These are phyloP conservation scores for Erithacus rubecula DNA, from an alignment of 2,797 vertebrate genomes.

Conservation along the genomic window DNA sequence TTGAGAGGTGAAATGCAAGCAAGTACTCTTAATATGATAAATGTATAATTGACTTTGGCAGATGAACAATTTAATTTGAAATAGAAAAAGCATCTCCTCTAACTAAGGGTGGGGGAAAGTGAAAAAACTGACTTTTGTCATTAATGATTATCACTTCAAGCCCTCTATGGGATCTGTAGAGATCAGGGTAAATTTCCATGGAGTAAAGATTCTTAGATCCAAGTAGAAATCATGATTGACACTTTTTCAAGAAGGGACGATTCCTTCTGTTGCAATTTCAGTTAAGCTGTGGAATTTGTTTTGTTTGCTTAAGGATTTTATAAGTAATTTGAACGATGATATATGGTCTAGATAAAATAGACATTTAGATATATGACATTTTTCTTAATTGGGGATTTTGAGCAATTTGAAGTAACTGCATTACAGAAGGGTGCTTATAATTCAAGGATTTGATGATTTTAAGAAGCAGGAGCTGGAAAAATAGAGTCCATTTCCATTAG, in stretches of 20 bases:
- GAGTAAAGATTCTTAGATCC: not conserved
- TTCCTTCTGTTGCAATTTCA: not conserved
- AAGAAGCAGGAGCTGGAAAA: not conserved
- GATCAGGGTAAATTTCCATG: not conserved
- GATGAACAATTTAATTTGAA: not conserved
- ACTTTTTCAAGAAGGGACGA: not conserved
- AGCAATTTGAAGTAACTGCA: not conserved
- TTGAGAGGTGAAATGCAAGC: not conserved
- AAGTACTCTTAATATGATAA: not conserved
- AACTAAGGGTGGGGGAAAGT: not conserved
- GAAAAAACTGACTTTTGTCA: fast-evolving
- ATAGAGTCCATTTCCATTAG: not conserved
- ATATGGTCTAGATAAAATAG: not conserved
- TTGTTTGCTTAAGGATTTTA: not conserved
- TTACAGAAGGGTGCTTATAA: not conserved
- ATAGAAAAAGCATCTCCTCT: not conserved
- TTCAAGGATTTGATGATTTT: not conserved
- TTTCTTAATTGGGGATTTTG: not conserved
- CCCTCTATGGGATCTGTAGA: not conserved
- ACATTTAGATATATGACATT: not conserved
- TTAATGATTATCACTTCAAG: not conserved
- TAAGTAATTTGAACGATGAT: not conserved
- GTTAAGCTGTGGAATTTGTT: not conserved
- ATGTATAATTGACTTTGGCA: not conserved
- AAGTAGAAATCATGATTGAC: not conserved